Evolutionary conservation across 1,140 invertebrate genomes (phyloP).

Genomic region (Tetragonula clypearis): DNA sequence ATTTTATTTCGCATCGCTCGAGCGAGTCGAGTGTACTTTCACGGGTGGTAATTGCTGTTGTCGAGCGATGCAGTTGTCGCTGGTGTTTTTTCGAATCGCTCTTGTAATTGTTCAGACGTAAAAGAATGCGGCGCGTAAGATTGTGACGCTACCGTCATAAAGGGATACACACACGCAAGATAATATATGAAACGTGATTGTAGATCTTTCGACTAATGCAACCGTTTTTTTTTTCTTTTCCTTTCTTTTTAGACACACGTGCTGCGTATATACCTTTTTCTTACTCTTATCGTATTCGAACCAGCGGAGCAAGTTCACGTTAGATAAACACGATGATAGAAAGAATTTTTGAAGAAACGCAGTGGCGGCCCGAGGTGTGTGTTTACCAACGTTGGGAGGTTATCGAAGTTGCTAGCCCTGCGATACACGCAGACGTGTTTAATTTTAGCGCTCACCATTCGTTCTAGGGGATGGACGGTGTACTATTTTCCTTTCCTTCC

Average conservation of each 20-base stretch:
- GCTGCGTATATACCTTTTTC: neutral
- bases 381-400: conserved; percentile 9
- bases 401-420: neutral
- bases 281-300: conserved; percentile 19
- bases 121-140: neutral
- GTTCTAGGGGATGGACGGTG: neutral
- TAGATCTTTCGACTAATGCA: neutral
- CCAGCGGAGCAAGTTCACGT: conserved; percentile 7
- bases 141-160: neutral
- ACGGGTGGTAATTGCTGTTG: conserved; percentile 23
- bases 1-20: conserved; percentile 2
- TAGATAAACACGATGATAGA: conserved; percentile 32
- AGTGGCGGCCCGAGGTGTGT: neutral
- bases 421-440: neutral
- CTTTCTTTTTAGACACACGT: too few species aligned
- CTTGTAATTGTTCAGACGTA: neutral
- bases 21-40: neutral
- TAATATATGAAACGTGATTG: neutral
- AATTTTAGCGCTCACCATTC: conserved; percentile 37
- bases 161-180: neutral
- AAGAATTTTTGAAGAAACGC: conserved; percentile 19
- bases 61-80: conserved; percentile 16
- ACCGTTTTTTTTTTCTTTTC: too few species aligned
- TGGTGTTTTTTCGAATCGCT: neutral
- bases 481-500: neutral